A percentile compares a stretch with the other conserved stretches of the same genome.
Evolutionary conservation across 2,888 invertebrate genomes (phyloP).

Genomic region (Spilarctia lutea): DNA sequence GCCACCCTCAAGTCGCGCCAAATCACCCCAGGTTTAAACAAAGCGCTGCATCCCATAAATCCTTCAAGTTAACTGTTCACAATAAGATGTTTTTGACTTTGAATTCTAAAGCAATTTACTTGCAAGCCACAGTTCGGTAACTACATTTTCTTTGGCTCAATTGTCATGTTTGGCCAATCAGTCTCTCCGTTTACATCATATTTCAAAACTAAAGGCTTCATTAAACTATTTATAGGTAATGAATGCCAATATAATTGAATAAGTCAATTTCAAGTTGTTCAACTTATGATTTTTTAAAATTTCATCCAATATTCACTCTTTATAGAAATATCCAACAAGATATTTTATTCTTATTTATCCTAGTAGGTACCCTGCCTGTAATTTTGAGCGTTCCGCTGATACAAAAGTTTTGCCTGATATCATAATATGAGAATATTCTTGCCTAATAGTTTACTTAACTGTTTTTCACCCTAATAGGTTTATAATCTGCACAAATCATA

Average conservation of each 20-base stretch:
- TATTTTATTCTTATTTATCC: slow-evolving; percentile 18
- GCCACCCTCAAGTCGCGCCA: slow-evolving; percentile 23
- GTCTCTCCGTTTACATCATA: slow-evolving; percentile 16
- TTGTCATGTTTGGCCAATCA: slow-evolving; percentile 5
- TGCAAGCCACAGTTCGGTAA: slow-evolving; percentile 14
- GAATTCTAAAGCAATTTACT: not conserved
- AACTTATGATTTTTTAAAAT: not conserved
- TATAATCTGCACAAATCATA: slow-evolving; percentile 1
- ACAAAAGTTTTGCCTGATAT: slow-evolving; percentile 5
- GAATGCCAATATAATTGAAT: not conserved
- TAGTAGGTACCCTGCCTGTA: slow-evolving; percentile 20
- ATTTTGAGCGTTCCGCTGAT: slow-evolving; percentile 16
- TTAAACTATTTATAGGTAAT: not conserved
- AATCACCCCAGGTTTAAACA: slow-evolving; percentile 16
- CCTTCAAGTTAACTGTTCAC: slow-evolving; percentile 9
- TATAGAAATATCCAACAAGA: slow-evolving; percentile 14
- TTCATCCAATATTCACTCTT: slow-evolving; percentile 2
- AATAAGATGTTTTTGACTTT: slow-evolving; percentile 15
- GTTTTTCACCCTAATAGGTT: not conserved
- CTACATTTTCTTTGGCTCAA: slow-evolving; percentile 20
- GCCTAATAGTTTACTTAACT: no score
- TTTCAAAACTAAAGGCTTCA: slow-evolving; percentile 16
- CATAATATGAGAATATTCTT: slow-evolving; percentile 2
- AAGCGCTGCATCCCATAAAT: slow-evolving; percentile 11
- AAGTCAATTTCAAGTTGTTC: not conserved